Evolutionary conservation across 2,888 invertebrate genomes (phyloP), one percentile per base, ranked within the genome.

Genomic region (Sipha maydis): DNA sequence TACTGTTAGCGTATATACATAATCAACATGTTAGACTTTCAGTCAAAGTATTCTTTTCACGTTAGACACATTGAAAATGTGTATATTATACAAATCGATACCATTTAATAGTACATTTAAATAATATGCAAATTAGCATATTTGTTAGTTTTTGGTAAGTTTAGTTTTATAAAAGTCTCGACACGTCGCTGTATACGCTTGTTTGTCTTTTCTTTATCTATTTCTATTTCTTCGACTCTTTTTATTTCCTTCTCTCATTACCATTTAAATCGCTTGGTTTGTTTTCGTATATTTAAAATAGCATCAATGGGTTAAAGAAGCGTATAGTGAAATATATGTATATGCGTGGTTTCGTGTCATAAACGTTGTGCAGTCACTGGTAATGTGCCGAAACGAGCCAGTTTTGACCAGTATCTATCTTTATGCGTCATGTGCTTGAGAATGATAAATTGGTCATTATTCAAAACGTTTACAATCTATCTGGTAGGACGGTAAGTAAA

Each of bases 331-430:
- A 56, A 83, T 54, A 8, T 69, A 8, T 69, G 28, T 8, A 8
- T 8, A 5, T 14, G 83, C n/a, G 54, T 25, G 85, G 77, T 85
- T 77, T 77, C 85, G 67, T 85, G 77, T 77, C 85, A 85, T 85
- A 85, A 85, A 77, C 77, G 77, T 31, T 38, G 61, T 67, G 31
- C 67, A 77, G 38, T 41, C 41, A 56, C 28, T 48, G 85, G 56
- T 85, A 85, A 85, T 67, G 85, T 67, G 48, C 76, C 85, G 85
- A 67, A 67, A 85, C 85, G 77, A 77, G 75, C 56, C 75, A 41
- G 67, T 83, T 14, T 17, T 31, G 71, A 28, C n/a, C 34, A 34
- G 73, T 38, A 61, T 61, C 75, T 69, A n/a, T 48, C 3, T 38
- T 1, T 48, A 9, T 9, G 48, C 48, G 48, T 31, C 76, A 76